phyloP scores from a whole-genome alignment of 2,113 vertebrate species.

The Ameiurus melas region DNA sequence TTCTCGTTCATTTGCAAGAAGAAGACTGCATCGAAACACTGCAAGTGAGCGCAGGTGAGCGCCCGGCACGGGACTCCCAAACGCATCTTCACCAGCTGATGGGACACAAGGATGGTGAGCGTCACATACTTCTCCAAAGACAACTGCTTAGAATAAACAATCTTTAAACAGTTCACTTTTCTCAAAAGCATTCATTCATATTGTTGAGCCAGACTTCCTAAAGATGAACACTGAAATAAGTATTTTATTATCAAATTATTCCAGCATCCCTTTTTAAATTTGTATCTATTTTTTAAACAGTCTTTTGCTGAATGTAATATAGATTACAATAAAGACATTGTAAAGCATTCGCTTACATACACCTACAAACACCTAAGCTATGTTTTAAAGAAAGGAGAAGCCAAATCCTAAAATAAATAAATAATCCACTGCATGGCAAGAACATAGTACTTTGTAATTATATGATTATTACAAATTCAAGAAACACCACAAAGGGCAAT shows the following conservation, averaged over 20 bases:
- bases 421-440: not conserved
- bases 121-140: not conserved
- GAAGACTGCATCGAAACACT: conserved; percentile 98
- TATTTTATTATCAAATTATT: not conserved
- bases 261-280: not conserved
- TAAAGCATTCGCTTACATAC: not conserved
- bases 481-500: not conserved
- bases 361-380: not conserved
- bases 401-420: not conserved
- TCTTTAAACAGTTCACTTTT: not conserved
- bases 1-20: conserved; percentile 99
- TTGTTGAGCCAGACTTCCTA: not conserved
- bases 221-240: not conserved
- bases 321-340: not conserved
- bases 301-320: not conserved
- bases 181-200: not conserved
- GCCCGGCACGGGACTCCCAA: conserved; percentile 93
- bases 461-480: not conserved
- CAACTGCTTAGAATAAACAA: not conserved
- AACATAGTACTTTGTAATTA: not conserved
- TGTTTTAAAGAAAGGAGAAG: not conserved
- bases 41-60: conserved; percentile 92
- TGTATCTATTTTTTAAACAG: not conserved
- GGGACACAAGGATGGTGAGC: not conserved
- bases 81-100: conserved; percentile 97